phyloP scores from a whole-genome alignment of 2,888 invertebrate genomes.

The Synanthedon myopaeformis region DNA sequence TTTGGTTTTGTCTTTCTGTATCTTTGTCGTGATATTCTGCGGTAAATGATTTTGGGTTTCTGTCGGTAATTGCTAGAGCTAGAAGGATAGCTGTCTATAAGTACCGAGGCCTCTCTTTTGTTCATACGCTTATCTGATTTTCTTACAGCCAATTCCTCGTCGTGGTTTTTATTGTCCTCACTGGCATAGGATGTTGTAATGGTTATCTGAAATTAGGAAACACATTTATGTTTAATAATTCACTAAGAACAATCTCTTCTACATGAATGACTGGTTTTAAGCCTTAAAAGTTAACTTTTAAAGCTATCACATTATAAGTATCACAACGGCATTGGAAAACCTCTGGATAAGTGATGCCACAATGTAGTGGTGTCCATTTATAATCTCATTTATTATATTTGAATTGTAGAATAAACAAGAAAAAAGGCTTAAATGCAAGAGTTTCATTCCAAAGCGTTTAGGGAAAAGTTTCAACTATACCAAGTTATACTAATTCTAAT shows the following conservation, averaged over 20 bases:
- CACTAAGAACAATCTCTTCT: too few relatives aligned
- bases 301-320: not conserved
- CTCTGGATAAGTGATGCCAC: too few relatives aligned
- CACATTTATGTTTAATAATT: not conserved
- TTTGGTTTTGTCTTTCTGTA: conserved; percentile 22
- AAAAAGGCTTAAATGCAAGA: too few relatives aligned
- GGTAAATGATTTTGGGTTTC: conserved; percentile 38
- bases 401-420: too few relatives aligned
- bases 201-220: conserved; percentile 40
- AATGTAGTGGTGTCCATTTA: too few relatives aligned
- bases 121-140: conserved; percentile 13
- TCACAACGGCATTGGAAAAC: too few relatives aligned
- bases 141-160: conserved; percentile 16
- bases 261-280: too few relatives aligned
- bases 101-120: conserved; percentile 36
- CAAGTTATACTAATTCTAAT: too few relatives aligned
- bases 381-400: too few relatives aligned
- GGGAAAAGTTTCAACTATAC: too few relatives aligned
- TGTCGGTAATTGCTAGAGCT: conserved; percentile 21
- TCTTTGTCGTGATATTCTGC: conserved; percentile 25
- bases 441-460: too few relatives aligned
- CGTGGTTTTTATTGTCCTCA: conserved; percentile 13
- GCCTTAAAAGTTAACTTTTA: not conserved
- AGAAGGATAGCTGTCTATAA: conserved; percentile 33
- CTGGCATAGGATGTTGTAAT: conserved; percentile 26